Conservation (phyloP, 2,888 invertebrate species). For the Creontiades dilutus region DNA sequence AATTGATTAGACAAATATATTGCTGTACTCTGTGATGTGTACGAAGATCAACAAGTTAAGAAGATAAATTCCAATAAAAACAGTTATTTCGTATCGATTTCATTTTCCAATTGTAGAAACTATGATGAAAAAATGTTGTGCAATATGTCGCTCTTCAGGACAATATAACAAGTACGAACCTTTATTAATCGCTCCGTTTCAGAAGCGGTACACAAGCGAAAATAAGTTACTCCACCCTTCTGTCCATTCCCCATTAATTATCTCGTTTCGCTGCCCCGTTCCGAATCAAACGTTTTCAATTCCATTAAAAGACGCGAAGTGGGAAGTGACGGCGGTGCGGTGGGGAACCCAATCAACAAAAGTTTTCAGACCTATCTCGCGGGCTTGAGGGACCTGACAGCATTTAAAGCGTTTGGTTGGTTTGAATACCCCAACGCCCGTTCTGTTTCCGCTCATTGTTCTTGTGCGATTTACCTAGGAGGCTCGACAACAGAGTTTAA, state of each 20-base stretch:
- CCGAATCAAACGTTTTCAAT: conserved; percentile 32
- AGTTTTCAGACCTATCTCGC: conserved; percentile 18
- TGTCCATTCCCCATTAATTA: conserved; percentile 17
- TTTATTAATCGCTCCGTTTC: no score
- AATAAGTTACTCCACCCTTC: neutral
- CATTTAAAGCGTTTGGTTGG: conserved; percentile 13
- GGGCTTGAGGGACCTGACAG: conserved; percentile 19
- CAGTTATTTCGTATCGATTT: no score
- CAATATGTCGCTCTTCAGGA: no score
- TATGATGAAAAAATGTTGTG: no score
- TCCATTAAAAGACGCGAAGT: conserved; percentile 16
- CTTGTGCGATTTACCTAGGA: conserved; percentile 27
- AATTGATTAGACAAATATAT: no score
- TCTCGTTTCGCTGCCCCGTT: conserved; percentile 1
- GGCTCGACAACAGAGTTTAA: conserved; percentile 1
- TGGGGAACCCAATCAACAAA: conserved; percentile 30
- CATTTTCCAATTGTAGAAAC: no score
- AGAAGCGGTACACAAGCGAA: neutral
- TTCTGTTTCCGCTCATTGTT: conserved; percentile 27
- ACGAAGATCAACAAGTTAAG: no score
- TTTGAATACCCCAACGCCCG: neutral
- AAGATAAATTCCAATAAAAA: no score
- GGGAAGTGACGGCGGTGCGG: neutral
- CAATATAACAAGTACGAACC: no score
- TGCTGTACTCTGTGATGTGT: no score